Evolutionary conservation across 2,113 vertebrate genomes (phyloP).

Genomic region (Neomonachus schauinslandi): DNA sequence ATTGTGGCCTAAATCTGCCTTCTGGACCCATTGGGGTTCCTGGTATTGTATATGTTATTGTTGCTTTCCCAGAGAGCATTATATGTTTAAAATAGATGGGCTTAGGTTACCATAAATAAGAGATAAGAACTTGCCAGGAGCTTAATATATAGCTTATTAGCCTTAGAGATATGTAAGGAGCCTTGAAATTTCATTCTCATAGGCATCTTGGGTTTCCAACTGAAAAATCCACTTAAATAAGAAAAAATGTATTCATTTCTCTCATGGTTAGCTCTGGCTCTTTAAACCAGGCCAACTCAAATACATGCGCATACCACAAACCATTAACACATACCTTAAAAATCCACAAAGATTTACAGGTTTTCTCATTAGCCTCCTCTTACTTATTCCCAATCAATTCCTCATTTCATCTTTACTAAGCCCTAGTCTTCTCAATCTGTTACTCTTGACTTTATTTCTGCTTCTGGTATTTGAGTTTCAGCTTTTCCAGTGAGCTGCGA

Average conservation of each 20-base stretch:
- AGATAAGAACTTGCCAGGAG: neutral
- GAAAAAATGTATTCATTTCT: conserved; percentile 26
- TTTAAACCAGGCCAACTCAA: neutral
- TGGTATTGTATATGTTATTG: conserved; percentile 30
- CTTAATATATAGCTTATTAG: conserved; percentile 11
- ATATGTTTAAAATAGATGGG: conserved; percentile 23
- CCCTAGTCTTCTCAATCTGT: neutral
- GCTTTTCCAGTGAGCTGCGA: neutral
- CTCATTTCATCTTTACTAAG: neutral
- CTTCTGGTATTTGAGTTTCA: neutral
- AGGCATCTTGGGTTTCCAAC: neutral
- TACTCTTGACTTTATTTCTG: neutral
- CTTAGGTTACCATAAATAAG: conserved; percentile 34
- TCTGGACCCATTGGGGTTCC: neutral
- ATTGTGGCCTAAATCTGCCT: neutral
- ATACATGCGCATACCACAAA: neutral
- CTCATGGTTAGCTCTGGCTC: neutral
- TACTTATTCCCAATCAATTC: neutral
- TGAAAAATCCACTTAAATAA: conserved; percentile 17
- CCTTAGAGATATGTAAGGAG: neutral
- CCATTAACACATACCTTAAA: neutral
- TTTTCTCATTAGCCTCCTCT: neutral
- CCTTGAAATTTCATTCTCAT: neutral
- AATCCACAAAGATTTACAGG: neutral
- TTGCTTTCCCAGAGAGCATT: conserved; percentile 40